These are phyloP conservation scores for Chamaea fasciata DNA, from an alignment of 2,113 vertebrate species.

Conservation along the genomic window DNA sequence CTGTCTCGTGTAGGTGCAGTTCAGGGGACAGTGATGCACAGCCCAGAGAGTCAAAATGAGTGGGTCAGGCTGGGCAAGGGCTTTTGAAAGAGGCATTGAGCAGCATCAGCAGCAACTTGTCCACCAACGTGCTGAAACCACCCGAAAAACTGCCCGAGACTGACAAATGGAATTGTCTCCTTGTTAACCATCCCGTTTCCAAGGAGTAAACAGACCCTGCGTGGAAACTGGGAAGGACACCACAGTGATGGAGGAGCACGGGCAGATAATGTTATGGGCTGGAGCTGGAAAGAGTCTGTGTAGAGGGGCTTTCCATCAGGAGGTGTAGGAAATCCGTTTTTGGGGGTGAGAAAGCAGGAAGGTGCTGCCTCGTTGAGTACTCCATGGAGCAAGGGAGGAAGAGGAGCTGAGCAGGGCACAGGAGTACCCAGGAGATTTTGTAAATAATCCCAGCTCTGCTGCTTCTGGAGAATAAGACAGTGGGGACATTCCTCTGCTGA, in stretches of 20 bases:
- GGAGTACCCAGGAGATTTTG: not conserved
- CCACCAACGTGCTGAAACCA: not conserved
- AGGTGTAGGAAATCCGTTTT: not conserved
- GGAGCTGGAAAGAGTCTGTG: not conserved
- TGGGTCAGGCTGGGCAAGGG: not conserved
- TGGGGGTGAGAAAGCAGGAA: not conserved
- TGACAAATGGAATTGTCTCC: not conserved
- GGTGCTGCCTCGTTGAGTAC: accelerated
- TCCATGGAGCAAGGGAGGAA: not conserved
- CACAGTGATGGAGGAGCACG: not conserved
- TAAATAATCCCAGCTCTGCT: not conserved
- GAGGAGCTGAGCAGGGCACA: not conserved
- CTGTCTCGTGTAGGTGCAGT: not conserved
- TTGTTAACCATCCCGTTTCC: not conserved
- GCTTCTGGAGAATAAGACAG: not conserved
- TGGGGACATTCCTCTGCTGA: not conserved
- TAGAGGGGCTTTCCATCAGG: not conserved
- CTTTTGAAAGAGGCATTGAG: not conserved
- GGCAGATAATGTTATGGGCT: not conserved
- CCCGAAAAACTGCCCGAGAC: not conserved
- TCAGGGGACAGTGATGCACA: not conserved
- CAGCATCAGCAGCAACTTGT: not conserved
- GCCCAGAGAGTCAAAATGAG: accelerated
- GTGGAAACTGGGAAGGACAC: accelerated
- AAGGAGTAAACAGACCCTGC: not conserved